Evolutionary conservation across 2,888 invertebrate species (phyloP).

Genomic region (Hyppa rectilinea): DNA sequence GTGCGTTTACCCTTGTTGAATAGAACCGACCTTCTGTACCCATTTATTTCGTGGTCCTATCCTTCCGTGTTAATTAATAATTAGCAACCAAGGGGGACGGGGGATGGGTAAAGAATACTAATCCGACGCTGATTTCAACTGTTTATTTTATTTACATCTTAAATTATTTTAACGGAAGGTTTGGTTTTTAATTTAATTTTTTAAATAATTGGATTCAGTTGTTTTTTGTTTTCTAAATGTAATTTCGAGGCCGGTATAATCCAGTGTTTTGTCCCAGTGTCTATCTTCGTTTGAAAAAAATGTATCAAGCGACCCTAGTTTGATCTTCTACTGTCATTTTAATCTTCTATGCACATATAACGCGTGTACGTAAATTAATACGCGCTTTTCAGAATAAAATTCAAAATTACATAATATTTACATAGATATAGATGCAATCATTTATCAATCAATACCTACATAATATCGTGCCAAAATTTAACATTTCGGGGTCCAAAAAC

Average conservation of each 20-base stretch:
- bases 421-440: background rate
- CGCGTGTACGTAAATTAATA: background rate
- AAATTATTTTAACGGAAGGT: conserved; percentile 28
- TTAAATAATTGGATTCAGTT: conserved; percentile 7
- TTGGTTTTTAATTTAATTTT: conserved; percentile 30
- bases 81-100: conserved; percentile 40
- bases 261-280: background rate
- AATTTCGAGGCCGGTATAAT: background rate
- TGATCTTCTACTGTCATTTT: background rate
- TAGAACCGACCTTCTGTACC: conserved; percentile 8
- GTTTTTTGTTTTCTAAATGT: background rate
- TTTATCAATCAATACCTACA: background rate
- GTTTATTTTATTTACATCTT: conserved; percentile 58
- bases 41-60: conserved; percentile 21
- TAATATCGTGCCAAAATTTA: background rate
- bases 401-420: no score
- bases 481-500: background rate
- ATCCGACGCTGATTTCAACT: conserved; percentile 51
- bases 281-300: background rate
- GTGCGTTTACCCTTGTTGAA: background rate
- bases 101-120: conserved; percentile 53
- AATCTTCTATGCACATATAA: background rate
- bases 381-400: background rate
- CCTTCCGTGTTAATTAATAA: conserved; percentile 63
- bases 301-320: no score